Evolutionary conservation across 2,797 vertebrate genomes (phyloP).

Genomic region (Falco novaeseelandiae): DNA sequence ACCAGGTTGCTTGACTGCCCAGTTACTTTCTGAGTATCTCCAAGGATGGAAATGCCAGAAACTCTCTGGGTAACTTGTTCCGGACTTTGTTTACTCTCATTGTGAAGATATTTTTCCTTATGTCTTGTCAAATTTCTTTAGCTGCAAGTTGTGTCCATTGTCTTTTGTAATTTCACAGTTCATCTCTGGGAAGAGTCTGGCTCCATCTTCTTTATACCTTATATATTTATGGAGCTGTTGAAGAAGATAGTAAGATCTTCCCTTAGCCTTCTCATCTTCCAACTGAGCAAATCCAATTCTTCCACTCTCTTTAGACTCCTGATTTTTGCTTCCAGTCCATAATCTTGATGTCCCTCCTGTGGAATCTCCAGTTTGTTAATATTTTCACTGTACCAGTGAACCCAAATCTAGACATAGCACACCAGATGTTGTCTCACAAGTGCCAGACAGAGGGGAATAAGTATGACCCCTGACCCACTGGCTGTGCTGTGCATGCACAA

Average conservation of each 20-base stretch:
- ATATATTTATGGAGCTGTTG: background rate
- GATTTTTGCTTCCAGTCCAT: background rate
- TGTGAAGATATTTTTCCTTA: background rate
- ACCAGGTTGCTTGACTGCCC: background rate
- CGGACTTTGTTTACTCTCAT: background rate
- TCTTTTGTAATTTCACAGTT: background rate
- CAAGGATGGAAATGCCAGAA: background rate
- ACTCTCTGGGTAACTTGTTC: background rate
- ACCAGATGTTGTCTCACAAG: background rate
- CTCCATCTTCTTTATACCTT: background rate
- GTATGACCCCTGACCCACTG: background rate
- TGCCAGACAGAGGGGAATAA: background rate
- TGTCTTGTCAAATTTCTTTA: background rate
- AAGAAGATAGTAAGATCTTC: background rate
- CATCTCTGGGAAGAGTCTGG: background rate
- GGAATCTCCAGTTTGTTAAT: background rate
- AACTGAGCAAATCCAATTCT: background rate
- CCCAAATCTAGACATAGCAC: background rate
- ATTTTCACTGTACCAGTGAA: background rate
- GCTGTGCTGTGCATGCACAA: background rate
- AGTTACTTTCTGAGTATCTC: background rate
- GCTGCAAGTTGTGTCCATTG: background rate
- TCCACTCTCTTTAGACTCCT: background rate
- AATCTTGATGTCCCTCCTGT: background rate
- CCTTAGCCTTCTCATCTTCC: background rate